These are phyloP conservation scores for Sceloporus tristichus DNA, from an alignment of 2,113 vertebrate genomes.

Conservation along the genomic window DNA sequence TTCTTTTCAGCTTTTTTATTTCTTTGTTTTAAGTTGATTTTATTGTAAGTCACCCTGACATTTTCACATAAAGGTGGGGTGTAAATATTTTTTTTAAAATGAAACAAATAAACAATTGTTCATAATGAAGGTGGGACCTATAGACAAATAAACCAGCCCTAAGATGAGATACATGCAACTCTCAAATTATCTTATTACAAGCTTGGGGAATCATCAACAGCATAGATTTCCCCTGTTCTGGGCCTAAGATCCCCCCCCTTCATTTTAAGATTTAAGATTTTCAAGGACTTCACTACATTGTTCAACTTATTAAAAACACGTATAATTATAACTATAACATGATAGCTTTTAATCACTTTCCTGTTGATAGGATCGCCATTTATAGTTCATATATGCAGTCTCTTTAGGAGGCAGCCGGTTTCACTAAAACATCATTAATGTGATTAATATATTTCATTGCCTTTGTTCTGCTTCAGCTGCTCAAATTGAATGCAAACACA, in stretches of 20 bases:
- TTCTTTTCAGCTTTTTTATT: too few species aligned
- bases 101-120: not conserved
- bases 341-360: constrained; percentile 62
- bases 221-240: not conserved
- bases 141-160: too few species aligned
- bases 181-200: not conserved
- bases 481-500: constrained; percentile 69
- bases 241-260: constrained; percentile 27
- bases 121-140: too few species aligned
- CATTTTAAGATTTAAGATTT: constrained; percentile 7
- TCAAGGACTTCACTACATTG: constrained; percentile 37
- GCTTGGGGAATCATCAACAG: constrained; percentile 21
- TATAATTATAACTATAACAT: constrained; percentile 64
- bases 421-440: constrained; percentile 81
- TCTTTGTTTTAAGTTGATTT: too few species aligned
- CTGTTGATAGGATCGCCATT: constrained; percentile 63
- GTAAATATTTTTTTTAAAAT: not conserved
- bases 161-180: not conserved
- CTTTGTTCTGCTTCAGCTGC: constrained; percentile 77
- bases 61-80: not conserved
- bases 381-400: constrained; percentile 53
- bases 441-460: constrained; percentile 85
- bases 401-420: constrained; percentile 74
- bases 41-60: not conserved
- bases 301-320: constrained; percentile 56